Conservation (phyloP, 2,888 invertebrate genomes). For the Corbicula japonica region DNA sequence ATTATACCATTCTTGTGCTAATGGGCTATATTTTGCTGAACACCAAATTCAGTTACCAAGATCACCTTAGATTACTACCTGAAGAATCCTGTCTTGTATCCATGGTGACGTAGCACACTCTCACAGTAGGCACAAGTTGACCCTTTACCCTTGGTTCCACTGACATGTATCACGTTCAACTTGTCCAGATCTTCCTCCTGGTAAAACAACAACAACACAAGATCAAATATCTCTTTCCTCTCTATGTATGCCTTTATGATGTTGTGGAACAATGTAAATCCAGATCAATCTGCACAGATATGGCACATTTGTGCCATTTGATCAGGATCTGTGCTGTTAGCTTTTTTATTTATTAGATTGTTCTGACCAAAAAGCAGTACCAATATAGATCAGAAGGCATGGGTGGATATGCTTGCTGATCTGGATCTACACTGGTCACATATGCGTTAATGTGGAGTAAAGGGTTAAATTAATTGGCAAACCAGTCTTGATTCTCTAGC, state of each 20-base stretch:
- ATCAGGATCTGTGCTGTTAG: too few relatives aligned
- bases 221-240: neutral
- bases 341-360: too few relatives aligned
- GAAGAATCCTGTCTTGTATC: constrained; percentile 96
- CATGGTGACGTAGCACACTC: constrained; percentile 93
- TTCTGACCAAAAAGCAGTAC: too few relatives aligned
- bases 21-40: too few relatives aligned
- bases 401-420: too few relatives aligned
- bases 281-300: neutral
- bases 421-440: too few relatives aligned
- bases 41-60: neutral
- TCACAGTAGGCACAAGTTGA: constrained; percentile 98
- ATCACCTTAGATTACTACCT: constrained; percentile 81
- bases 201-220: neutral
- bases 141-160: constrained; percentile 98
- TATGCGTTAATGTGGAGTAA: too few relatives aligned
- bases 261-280: neutral
- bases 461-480: too few relatives aligned
- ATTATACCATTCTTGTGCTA: too few relatives aligned
- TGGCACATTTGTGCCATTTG: too few relatives aligned
- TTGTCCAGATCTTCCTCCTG: constrained; percentile 90
- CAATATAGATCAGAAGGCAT: too few relatives aligned
- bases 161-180: constrained; percentile 96
- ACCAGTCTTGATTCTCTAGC: too few relatives aligned
- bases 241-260: neutral